These are phyloP conservation scores for Leucoraja ocellata DNA, from an alignment of 2,797 vertebrate genomes.

Conservation along the genomic window DNA sequence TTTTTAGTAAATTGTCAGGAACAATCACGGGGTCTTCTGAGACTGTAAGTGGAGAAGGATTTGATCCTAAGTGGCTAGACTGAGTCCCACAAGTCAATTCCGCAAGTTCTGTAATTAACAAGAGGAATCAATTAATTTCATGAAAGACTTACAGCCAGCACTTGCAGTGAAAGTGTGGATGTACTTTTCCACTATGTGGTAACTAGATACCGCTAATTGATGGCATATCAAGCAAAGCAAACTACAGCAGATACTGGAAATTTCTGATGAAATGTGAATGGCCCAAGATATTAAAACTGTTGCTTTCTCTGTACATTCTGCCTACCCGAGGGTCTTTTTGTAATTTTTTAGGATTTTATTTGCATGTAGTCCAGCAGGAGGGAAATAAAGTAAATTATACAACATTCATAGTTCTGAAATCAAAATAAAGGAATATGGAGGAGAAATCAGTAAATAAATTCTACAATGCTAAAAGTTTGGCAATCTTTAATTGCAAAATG, in stretches of 20 bases:
- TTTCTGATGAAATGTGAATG: too few relatives aligned
- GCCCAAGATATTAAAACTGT: too few relatives aligned
- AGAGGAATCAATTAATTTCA: background rate
- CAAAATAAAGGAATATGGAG: background rate
- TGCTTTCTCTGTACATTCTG: too few relatives aligned
- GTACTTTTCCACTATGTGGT: background rate
- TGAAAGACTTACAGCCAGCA: background rate
- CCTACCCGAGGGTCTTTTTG: too few relatives aligned
- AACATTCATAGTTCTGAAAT: background rate
- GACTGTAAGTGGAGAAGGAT: constrained; percentile 52
- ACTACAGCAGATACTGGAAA: too few relatives aligned
- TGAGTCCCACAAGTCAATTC: constrained; percentile 59
- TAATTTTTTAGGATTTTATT: too few relatives aligned
- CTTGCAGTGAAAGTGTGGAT: background rate
- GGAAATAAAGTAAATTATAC: background rate
- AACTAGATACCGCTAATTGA: too few relatives aligned
- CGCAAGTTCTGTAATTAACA: constrained; percentile 58
- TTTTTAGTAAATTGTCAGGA: constrained; percentile 84
- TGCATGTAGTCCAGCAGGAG: background rate
- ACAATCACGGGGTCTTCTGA: constrained; percentile 72
- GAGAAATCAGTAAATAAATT: background rate
- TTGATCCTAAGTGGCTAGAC: constrained; percentile 53
- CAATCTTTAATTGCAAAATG: too few relatives aligned
- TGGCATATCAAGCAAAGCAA: too few relatives aligned
- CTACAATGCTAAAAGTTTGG: background rate